These are phyloP conservation scores for Telmatochromis sp. DNA, from an alignment of 2,113 vertebrate species.

Conservation along the genomic window DNA sequence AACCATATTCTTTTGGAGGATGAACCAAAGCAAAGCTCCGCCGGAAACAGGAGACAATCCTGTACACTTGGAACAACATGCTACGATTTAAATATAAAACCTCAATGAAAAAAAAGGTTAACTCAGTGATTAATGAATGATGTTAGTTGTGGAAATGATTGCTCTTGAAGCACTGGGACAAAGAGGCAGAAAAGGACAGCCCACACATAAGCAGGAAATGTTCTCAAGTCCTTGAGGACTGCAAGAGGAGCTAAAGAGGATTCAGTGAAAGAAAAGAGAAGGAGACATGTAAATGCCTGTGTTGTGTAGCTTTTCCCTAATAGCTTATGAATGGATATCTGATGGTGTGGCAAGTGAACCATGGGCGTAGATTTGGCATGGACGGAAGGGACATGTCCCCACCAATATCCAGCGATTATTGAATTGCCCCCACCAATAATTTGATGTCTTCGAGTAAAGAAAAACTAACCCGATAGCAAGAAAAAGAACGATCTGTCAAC, in stretches of 20 bases:
- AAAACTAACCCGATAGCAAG: rapidly evolving
- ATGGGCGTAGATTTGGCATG: neutral
- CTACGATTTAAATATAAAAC: neutral
- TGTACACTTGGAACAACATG: neutral
- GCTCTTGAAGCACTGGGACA: neutral
- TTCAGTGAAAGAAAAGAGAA: neutral
- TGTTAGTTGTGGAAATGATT: neutral
- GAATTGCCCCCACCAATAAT: neutral
- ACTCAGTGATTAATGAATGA: neutral
- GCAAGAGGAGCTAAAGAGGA: neutral
- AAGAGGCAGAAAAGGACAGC: neutral
- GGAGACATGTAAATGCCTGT: neutral
- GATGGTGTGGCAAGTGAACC: neutral
- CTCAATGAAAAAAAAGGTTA: neutral
- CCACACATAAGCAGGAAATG: neutral
- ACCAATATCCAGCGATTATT: neutral
- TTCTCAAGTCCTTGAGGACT: neutral
- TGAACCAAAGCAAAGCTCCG: neutral
- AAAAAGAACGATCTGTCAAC: neutral
- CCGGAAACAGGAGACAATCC: neutral
- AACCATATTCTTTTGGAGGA: neutral
- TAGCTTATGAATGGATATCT: neutral
- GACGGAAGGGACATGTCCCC: neutral
- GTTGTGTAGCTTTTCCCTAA: neutral
- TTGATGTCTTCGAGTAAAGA: neutral